Evolutionary conservation across 2,888 invertebrate species (phyloP).

Genomic region (Alitta virens): DNA sequence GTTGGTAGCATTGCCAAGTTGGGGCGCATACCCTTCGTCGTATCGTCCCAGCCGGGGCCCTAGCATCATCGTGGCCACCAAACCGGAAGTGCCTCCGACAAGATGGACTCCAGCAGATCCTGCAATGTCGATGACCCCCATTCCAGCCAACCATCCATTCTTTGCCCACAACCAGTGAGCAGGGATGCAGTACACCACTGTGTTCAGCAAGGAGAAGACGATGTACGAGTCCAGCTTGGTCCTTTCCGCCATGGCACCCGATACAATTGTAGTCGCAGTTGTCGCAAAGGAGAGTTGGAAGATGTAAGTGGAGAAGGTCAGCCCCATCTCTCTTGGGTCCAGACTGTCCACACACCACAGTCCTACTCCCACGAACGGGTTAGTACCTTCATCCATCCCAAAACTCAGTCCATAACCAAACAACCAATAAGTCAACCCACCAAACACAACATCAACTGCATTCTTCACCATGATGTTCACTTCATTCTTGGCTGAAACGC

Average conservation of each 20-base stretch:
- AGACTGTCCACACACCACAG: slow-evolving; percentile 75
- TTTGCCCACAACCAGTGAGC: slow-evolving; percentile 56
- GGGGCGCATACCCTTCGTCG: slow-evolving; percentile 71
- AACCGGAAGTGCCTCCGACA: slow-evolving; percentile 72
- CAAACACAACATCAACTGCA: slow-evolving; percentile 45
- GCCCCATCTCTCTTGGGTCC: slow-evolving; percentile 69
- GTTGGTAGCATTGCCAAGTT: slow-evolving; percentile 65
- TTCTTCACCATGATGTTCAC: slow-evolving; percentile 50
- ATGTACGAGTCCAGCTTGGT: slow-evolving; percentile 47
- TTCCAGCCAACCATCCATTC: slow-evolving; percentile 38
- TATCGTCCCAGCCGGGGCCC: slow-evolving; percentile 68
- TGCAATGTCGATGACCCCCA: slow-evolving; percentile 87
- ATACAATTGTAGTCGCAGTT: slow-evolving; percentile 21
- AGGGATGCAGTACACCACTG: slow-evolving; percentile 50
- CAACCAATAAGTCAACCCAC: slow-evolving; percentile 43
- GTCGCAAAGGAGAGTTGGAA: slow-evolving; percentile 29
- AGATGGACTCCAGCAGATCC: slow-evolving; percentile 78
- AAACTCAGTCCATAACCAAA: slow-evolving; percentile 42
- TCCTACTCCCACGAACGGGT: slow-evolving; percentile 77
- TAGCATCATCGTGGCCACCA: slow-evolving; percentile 84
- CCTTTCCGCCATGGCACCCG: slow-evolving; percentile 50
- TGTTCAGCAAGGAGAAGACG: slow-evolving; percentile 46
- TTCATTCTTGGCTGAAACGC: slow-evolving; percentile 42
- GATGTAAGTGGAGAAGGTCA: slow-evolving; percentile 77
- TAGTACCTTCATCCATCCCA: slow-evolving; percentile 25